phyloP scores from a whole-genome alignment of 2,113 vertebrate species.

The Phycodurus eques region DNA sequence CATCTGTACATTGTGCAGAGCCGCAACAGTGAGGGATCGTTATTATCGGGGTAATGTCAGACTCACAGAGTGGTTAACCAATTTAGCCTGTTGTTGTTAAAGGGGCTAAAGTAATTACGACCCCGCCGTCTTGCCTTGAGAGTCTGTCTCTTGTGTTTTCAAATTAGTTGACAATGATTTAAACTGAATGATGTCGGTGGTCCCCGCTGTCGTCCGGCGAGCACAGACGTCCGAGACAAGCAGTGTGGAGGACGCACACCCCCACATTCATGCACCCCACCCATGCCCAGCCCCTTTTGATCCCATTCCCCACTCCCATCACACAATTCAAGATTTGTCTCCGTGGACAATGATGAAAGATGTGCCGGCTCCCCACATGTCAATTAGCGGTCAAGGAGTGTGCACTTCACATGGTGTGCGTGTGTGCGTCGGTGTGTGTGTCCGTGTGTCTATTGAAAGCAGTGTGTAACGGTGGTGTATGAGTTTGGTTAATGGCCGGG shows the following conservation, averaged over 20 bases:
- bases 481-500: constrained; percentile 56
- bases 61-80: constrained; percentile 52
- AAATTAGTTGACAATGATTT: constrained; percentile 44
- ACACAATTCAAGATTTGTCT: constrained; percentile 37
- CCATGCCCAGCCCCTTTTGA: constrained; percentile 29
- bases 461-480: constrained; percentile 30
- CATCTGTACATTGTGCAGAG: constrained; percentile 33
- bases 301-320: constrained; percentile 23
- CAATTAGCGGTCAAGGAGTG: constrained; percentile 53
- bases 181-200: constrained; percentile 21
- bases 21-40: constrained; percentile 56
- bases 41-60: constrained; percentile 43
- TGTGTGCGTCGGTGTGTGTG: neutral
- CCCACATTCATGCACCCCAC: neutral
- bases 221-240: constrained; percentile 12
- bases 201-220: neutral
- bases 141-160: constrained; percentile 15
- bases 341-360: constrained; percentile 50
- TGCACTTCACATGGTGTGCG: constrained; percentile 24
- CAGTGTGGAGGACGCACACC: constrained; percentile 16
- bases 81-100: constrained; percentile 56
- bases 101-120: constrained; percentile 56
- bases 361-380: constrained; percentile 33
- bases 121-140: constrained; percentile 18
- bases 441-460: constrained; percentile 40